Evolutionary conservation across 2,113 vertebrate species (phyloP).

Genomic region (Centropristis striata): DNA sequence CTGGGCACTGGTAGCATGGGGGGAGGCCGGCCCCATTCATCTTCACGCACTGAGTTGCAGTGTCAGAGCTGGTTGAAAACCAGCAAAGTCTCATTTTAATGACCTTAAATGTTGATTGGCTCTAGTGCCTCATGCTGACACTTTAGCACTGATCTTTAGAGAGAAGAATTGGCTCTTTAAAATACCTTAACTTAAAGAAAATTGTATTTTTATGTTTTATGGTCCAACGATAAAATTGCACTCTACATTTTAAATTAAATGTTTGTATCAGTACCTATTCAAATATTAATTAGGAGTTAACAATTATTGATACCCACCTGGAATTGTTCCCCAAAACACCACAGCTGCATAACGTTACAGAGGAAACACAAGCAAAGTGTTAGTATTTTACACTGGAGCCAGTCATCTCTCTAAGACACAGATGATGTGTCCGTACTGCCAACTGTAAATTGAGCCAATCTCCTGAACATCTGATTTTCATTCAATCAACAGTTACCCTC

Average conservation of each 20-base stretch:
- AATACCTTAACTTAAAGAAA: too few relatives aligned
- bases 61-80: too few relatives aligned
- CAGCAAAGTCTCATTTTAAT: too few relatives aligned
- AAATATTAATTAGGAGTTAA: not conserved
- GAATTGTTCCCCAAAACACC: not conserved
- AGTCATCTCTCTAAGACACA: constrained; percentile 6
- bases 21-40: too few relatives aligned
- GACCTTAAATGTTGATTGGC: not conserved
- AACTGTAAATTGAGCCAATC: not conserved
- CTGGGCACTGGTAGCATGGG: too few relatives aligned
- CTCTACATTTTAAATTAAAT: not conserved
- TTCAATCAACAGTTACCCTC: not conserved
- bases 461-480: not conserved
- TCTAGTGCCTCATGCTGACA: not conserved
- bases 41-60: too few relatives aligned
- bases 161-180: too few relatives aligned
- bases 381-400: not conserved
- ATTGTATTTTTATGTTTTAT: not conserved
- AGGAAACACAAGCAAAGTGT: constrained; percentile 1
- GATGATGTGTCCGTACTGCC: not conserved
- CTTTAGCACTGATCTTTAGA: too few relatives aligned
- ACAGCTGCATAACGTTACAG: not conserved
- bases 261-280: not conserved
- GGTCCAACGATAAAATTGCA: not conserved
- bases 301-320: not conserved